phyloP scores from a whole-genome alignment of 2,113 vertebrate species.

The Mus musculus region DNA sequence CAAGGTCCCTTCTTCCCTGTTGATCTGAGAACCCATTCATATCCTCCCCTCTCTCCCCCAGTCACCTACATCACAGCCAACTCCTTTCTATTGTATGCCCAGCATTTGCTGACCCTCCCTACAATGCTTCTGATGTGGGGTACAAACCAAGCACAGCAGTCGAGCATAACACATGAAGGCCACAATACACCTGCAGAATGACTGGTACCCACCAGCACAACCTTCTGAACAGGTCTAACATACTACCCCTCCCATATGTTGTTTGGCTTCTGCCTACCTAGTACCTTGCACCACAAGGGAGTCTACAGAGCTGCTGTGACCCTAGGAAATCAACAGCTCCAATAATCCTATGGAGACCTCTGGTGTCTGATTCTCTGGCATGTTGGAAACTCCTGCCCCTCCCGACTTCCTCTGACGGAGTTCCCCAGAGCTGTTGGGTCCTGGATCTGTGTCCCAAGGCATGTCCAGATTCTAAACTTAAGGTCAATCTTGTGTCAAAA shows the following conservation, averaged over 20 bases:
- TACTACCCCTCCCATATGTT: neutral
- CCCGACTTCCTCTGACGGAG: neutral
- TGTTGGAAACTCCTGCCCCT: neutral
- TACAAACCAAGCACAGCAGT: neutral
- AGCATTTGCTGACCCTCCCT: no score
- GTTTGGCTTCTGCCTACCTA: neutral
- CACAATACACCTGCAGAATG: neutral
- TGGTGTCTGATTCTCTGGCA: neutral
- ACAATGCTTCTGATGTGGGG: neutral
- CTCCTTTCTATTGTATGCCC: neutral
- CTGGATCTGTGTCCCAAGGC: neutral
- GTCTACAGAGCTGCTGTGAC: neutral
- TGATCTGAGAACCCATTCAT: neutral
- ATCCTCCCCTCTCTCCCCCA: neutral
- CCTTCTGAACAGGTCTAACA: neutral
- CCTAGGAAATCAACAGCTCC: neutral
- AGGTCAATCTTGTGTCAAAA: neutral
- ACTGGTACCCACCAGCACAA: neutral
- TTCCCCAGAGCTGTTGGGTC: neutral
- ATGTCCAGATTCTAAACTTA: neutral
- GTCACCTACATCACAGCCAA: neutral
- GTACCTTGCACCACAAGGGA: neutral
- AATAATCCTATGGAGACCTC: neutral
- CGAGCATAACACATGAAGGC: no score
- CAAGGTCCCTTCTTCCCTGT: no score